Conservation (phyloP, 2,113 vertebrate genomes). For the Suncus etruscus region DNA sequence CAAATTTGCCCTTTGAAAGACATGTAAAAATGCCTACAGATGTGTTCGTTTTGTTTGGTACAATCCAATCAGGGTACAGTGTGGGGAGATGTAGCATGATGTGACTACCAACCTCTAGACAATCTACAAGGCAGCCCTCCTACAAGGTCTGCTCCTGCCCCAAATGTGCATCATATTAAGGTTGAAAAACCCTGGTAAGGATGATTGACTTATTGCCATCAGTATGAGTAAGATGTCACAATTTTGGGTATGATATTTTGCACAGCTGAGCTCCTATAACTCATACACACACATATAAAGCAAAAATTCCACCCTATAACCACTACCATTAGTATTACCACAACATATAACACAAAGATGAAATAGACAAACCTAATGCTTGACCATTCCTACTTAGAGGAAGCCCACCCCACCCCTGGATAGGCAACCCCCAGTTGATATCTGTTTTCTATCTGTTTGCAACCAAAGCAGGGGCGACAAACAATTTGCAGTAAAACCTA, state of each 20-base stretch:
- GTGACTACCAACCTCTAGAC: background rate
- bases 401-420: background rate
- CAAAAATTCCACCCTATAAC: too few species aligned
- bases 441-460: background rate
- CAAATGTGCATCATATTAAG: background rate
- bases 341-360: background rate
- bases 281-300: background rate
- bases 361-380: background rate
- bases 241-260: conserved; percentile 26
- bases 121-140: background rate
- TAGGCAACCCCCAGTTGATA: background rate
- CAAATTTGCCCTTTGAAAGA: background rate
- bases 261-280: background rate
- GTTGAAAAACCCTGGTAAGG: background rate
- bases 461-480: background rate
- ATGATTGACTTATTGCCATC: background rate
- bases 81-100: background rate
- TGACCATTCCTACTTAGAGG: background rate
- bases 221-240: background rate
- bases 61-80: background rate
- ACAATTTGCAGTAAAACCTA: too few species aligned
- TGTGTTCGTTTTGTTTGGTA: background rate
- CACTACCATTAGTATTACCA: too few species aligned
- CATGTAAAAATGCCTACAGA: background rate
- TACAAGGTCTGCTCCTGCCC: background rate